Base-by-base conservation (phyloP, 2,888 invertebrate genomes). In the Teleogryllus oceanicus region DNA sequence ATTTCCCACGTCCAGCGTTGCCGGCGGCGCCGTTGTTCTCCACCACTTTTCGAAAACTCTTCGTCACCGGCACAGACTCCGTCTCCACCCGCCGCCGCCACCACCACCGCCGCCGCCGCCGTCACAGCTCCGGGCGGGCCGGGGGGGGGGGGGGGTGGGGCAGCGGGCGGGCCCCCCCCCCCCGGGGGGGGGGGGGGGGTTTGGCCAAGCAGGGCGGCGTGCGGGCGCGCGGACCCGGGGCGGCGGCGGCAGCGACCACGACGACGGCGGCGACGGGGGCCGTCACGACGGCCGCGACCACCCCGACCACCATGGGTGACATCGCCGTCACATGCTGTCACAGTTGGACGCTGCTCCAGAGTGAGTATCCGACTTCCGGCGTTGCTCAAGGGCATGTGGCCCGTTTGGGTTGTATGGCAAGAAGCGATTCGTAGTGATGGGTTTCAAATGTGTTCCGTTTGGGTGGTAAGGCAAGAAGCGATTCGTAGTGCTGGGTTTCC, bases 261-360 rank as follows among this genome's bases (percentile, higher is more conserved):
- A 37, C 37, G 37, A 37, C 37, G 37, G 37, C 37, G 37, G 37
- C 37, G 37, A 37, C 37, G 5, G 37, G 37, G 37, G 62, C 62
- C 62, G 62, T 62, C 62, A 62, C 37, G 37, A 37, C 37, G 37
- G 37, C 37, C 37, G 37, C 37, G 37, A 37, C 37, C 37, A 37
- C 37, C 62, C 62, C 62, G 62, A 13, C n/a, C 13, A n/a, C 62
- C 16, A 62, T 62, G 62, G 62, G 62, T 4, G 62, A 62, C 62
- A 62, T 62, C 62, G 62, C 62, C 62, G 62, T 62, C 62, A 62
- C 62, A 4, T 62, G 62, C 62, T 62, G 62, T n/a, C 62, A 62
- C 62, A 62, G 62, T n/a, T 62, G 62, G 62, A 13, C n/a, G 62
- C 62, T 62, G 13, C 62, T 62, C 62, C 13, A n/a, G n/a, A 62